These are phyloP conservation scores for Epirrhoe alternata DNA, from an alignment of 2,888 invertebrate species.

Conservation along the genomic window DNA sequence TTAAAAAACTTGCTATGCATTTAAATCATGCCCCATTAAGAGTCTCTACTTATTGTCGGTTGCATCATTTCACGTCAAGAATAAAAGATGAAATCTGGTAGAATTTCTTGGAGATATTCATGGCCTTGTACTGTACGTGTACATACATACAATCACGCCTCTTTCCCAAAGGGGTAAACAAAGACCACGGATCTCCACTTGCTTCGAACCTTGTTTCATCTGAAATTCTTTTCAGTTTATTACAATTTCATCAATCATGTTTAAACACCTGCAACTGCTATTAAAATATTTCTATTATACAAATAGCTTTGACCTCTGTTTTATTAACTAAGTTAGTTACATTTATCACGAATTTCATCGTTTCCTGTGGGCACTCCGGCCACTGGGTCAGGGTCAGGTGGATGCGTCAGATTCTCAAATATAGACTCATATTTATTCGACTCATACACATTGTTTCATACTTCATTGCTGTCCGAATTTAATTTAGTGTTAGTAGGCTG, in stretches of 20 bases:
- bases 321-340: conserved; percentile 9
- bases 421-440: conserved; percentile 34
- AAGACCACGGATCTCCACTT: too few relatives aligned
- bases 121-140: too few relatives aligned
- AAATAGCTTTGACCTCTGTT: conserved; percentile 26
- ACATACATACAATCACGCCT: too few relatives aligned
- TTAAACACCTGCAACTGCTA: background rate
- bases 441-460: conserved; percentile 31
- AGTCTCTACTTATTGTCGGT: too few relatives aligned
- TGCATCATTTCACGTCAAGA: too few relatives aligned
- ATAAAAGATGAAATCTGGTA: too few relatives aligned
- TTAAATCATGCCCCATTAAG: background rate
- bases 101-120: too few relatives aligned
- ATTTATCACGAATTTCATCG: conserved; percentile 28
- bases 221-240: background rate
- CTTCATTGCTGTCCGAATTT: conserved; percentile 24
- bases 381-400: conserved; percentile 40
- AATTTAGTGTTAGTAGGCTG: conserved; percentile 18
- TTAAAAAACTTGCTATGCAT: too few relatives aligned
- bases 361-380: conserved; percentile 37
- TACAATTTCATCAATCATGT: background rate
- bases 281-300: background rate
- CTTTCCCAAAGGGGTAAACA: too few relatives aligned
- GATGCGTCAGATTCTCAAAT: conserved; percentile 35
- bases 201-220: too few relatives aligned